phyloP scores from a whole-genome alignment of 2,888 invertebrate species.

The Drosophila melanosoma region DNA sequence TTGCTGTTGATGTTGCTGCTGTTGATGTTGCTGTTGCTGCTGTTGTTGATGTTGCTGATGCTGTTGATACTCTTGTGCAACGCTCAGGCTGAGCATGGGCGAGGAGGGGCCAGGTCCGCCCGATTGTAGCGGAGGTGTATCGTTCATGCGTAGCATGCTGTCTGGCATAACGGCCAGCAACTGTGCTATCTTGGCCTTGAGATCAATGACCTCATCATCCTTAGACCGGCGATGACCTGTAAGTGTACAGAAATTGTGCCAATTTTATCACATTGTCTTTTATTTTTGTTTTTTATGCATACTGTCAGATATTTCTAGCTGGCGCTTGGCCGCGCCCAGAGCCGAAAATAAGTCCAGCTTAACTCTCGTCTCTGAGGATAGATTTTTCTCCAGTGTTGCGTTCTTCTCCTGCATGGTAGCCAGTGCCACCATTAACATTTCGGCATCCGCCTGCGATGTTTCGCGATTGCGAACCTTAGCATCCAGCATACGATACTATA shows the following conservation, averaged over 20 bases:
- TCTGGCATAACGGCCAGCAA: conserved; percentile 95
- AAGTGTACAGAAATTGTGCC: neutral
- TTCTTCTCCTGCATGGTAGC: conserved; percentile 95
- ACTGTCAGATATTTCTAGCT: conserved; percentile 95
- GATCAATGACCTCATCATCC: conserved; percentile 95
- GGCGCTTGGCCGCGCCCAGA: conserved; percentile 96
- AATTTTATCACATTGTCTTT: neutral
- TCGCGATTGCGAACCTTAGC: conserved; percentile 84
- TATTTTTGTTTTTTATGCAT: conserved; percentile 79
- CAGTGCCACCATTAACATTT: conserved; percentile 92
- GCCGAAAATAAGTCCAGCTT: conserved; percentile 99
- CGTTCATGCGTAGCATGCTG: conserved; percentile 87
- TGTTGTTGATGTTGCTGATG: conserved; percentile 66
- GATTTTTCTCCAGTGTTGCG: conserved; percentile 95
- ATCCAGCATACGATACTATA: conserved; percentile 83
- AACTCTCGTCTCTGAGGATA: conserved; percentile 98
- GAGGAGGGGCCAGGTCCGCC: conserved; percentile 83
- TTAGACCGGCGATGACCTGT: conserved; percentile 92
- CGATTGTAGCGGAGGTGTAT: conserved; percentile 84
- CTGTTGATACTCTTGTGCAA: conserved; percentile 72
- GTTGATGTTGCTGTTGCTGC: conserved; percentile 59
- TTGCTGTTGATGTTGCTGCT: conserved; percentile 47
- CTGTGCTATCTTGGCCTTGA: conserved; percentile 96
- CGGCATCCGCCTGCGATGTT: conserved; percentile 86
- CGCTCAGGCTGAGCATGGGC: conserved; percentile 84